A percentile compares a stretch with the other conserved stretches of the same genome.
These are phyloP conservation scores for Calidris pygmaea DNA, from an alignment of 2,113 vertebrate genomes.

Conservation along the genomic window DNA sequence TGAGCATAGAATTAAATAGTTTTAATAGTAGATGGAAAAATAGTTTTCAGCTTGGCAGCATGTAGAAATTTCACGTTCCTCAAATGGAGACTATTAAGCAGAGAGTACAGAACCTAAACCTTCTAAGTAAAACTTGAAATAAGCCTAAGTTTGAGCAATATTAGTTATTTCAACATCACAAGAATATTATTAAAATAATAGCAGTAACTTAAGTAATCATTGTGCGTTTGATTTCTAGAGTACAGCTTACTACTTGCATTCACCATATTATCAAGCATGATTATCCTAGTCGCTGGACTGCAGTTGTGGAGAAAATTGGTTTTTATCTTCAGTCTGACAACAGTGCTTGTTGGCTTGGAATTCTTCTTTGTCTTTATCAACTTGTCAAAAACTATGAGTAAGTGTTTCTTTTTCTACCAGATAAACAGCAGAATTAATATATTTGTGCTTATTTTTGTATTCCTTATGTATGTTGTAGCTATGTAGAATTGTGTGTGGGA, in stretches of 20 bases:
- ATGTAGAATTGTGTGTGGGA: neutral
- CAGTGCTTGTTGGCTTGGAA: slow-evolving; percentile 93
- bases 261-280: slow-evolving; percentile 99
- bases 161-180: neutral
- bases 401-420: slow-evolving; percentile 55
- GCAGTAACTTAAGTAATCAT: neutral
- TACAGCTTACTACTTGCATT: slow-evolving; percentile 98
- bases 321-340: slow-evolving; percentile 98
- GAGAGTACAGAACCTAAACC: neutral
- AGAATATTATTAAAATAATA: neutral
- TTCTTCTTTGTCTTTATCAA: slow-evolving; percentile 97
- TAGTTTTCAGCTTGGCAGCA: neutral
- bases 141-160: neutral
- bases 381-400: slow-evolving; percentile 99
- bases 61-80: neutral
- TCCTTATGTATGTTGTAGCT: neutral
- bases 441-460: neutral
- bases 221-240: slow-evolving; percentile 78
- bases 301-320: slow-evolving; percentile 97
- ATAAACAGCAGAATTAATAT: neutral
- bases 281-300: slow-evolving; percentile 95
- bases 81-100: neutral
- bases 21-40: neutral
- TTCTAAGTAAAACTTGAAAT: neutral
- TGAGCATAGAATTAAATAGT: neutral